Evolutionary conservation across 2,888 invertebrate genomes (phyloP).

Genomic region (Zygogramma bicolorata): DNA sequence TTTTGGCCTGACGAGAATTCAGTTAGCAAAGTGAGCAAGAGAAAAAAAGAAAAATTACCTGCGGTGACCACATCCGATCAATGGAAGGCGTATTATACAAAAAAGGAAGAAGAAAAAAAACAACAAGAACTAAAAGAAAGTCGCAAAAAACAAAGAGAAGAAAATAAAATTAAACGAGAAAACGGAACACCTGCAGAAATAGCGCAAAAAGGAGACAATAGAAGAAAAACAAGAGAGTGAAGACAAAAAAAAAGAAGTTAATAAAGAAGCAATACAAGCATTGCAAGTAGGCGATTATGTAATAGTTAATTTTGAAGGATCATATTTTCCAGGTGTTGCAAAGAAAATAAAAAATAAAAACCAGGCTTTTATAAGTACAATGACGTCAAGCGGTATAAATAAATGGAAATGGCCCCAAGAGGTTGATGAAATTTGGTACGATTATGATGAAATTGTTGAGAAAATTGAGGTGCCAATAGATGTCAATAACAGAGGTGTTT

Average conservation of each 20-base stretch:
- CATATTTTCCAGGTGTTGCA: background rate
- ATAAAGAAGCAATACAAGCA: background rate
- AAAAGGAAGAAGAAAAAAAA: background rate
- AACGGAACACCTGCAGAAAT: background rate
- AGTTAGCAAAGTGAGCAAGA: slow-evolving; percentile 10
- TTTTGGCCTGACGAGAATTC: slow-evolving; percentile 13
- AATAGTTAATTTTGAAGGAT: slow-evolving; percentile 1
- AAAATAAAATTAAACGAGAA: too few relatives aligned
- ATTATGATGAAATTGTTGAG: too few relatives aligned
- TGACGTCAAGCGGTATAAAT: too few relatives aligned
- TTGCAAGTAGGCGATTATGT: slow-evolving; percentile 12
- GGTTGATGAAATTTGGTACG: too few relatives aligned
- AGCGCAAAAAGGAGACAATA: slow-evolving; percentile 12
- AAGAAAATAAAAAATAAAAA: background rate
- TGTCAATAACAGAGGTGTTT: slow-evolving; percentile 6
- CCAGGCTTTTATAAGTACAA: background rate
- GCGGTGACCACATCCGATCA: slow-evolving; percentile 10
- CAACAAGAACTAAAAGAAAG: too few relatives aligned
- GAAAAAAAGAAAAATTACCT: background rate
- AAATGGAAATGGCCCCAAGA: too few relatives aligned
- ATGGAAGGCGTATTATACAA: slow-evolving; percentile 8
- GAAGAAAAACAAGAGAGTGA: background rate
- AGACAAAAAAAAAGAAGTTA: too few relatives aligned
- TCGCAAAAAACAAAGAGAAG: too few relatives aligned
- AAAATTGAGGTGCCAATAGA: too few relatives aligned